Base-by-base conservation (phyloP, 2,113 vertebrate species). In the Romanogobio albipinnatus region DNA sequence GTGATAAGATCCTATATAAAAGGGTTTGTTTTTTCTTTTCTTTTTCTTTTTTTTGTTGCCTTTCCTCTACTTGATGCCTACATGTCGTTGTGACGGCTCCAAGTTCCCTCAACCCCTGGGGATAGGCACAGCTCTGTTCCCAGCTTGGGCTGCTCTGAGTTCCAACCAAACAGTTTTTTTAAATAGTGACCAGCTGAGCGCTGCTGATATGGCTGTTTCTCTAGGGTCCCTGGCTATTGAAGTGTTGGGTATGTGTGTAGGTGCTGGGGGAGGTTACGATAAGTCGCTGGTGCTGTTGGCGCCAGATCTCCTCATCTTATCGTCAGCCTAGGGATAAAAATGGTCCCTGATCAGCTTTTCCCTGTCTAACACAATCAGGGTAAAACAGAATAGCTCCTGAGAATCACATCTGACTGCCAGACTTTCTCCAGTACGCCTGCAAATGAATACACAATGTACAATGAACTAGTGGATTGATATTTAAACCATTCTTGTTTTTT, bases 171-270 rank as follows among this genome's bases (percentile, higher is more conserved):
- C 62, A 68, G 66, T 86, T 53, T 78, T 33, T 45, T 77, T 75
- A 36, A 71, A 76, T 43, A 80, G 58, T 87, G 68, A 82, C 84
- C 83, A 75, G 76, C 83, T 89, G 88, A 85, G 33, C 15, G 24
- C 83, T 84, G 86, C 84, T 89, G 88, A 89, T 87, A 89, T 14
- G 76, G 71, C 71, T 45, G 59, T 59, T 51, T 70, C 73, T 83
- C 49, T 82, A 36, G 76, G 68, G 84, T 86, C 64, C 39, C 58
- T 82, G 74, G 73, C 77, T 47, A 26, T 82, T 47, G 62, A 70
- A 84, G 33, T 88, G 75, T 80, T 49, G 73, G 84, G 86, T 68
- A 80, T 82, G 70, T 79, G 74, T 74, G 75, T 33, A 13, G 5
- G 53, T 79, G 68, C 49, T 26, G 24, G n/a, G 26, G 6, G 64